Evolutionary conservation across 2,797 vertebrate genomes (phyloP), one percentile per base, ranked within the genome.

Genomic region (Premnoplex brunnescens): DNA sequence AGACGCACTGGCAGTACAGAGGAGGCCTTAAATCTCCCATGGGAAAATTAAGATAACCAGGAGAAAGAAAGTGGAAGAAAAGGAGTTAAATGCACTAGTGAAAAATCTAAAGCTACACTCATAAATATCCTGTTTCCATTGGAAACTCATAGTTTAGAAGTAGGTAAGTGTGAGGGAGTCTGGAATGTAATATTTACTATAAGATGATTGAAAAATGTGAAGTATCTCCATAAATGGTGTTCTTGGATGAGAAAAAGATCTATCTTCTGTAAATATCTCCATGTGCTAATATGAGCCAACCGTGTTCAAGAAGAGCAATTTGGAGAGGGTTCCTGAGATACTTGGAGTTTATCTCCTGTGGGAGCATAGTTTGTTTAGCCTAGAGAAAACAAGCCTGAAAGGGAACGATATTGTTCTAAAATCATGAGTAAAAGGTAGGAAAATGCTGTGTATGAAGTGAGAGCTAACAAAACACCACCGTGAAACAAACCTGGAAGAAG

Each of bases 41-140:
- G 79, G 82, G 85, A 94, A 94, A 93, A 85, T 54, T 11, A 80
- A 85, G 82, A 74, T 92, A 88, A 88, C 68, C 1, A 3, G 77
- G 91, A 90, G 91, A 95, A 95, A 89, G 54, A 48, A 51, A 91
- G 46, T 58, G 72, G 73, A 92, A 91, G 51, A 72, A 91, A 91
- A 75, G 46, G 34, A 91, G 60, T 84, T 81, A 92, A 80, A 83
- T 44, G 12, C 55, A 60, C 52, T 60, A 32, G 49, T 64, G 82
- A 93, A 85, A 92, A 95, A 85, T 27, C 51, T 78, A 44, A 85
- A 79, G 39, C 58, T 67, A 55, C 36, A 37, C 43, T 91, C 24
- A 48, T 46, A 94, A 89, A 80, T 94, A 72, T 83, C 62, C 49
- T 39, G 19, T 89, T 72, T 89, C 68, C 41, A 58, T 37, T 78